Base-by-base conservation (phyloP, 2,888 invertebrate species). In the Mellilla xanthometata region DNA sequence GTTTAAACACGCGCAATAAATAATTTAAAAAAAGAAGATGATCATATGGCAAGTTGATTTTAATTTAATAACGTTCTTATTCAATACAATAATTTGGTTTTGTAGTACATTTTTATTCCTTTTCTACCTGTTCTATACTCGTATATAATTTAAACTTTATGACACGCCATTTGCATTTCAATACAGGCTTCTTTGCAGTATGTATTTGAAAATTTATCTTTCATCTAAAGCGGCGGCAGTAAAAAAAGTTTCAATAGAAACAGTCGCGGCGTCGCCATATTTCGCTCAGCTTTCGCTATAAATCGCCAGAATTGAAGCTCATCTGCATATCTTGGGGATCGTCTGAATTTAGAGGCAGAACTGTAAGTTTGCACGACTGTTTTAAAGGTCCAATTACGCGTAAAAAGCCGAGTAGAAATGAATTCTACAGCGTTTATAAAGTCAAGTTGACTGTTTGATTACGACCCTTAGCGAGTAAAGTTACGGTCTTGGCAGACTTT, bases 201-300 rank as follows among this genome's bases (percentile, higher is more conserved):
- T n/a, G 66, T 75, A 63, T 80, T 81, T 78, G 78, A 75, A 80
- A 81, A 80, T 82, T 80, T 81, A 82, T 82, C 76, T 80, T 70
- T 69, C 76, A 77, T 80, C 80, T 77, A 71, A 74, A 72, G 64
- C 66, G 68, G 65, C 67, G 69, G 70, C 65, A 75, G 66, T 78
- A 74, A 83, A 82, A 46, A 83, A 85, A 80, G 76, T 84, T 84
- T 79, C 76, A 80, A 74, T 80, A 76, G 76, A 73, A 77, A 76
- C 76, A 77, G 77, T 75, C 74, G 72, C 72, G 72, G 59, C 68
- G 69, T 67, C 65, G 81, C 82, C 78, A 81, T 84, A 83, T 83
- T 83, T 81, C 67, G 76, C 70, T 70, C 69, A 69, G 76, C 75
- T 78, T 80, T 81, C 82, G 77, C 80, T 79, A 82, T 84, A 84